These are phyloP conservation scores for Auanema sp. DNA, from an alignment of 2,888 invertebrate species.

Conservation along the genomic window DNA sequence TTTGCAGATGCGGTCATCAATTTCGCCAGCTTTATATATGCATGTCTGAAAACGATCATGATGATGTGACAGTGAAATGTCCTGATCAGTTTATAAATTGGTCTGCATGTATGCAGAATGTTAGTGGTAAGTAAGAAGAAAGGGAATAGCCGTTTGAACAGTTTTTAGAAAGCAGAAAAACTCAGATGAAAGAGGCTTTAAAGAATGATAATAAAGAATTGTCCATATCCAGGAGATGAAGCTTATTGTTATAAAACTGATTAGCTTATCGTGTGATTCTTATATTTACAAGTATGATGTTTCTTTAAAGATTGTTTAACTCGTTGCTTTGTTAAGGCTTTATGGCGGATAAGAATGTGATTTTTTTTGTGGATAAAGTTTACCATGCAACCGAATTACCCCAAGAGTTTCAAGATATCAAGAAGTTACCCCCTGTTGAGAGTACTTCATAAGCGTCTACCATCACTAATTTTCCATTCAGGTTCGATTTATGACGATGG, in stretches of 20 bases:
- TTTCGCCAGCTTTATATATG: constrained; percentile 42
- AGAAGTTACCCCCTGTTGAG: neutral
- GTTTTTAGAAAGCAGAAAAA: neutral
- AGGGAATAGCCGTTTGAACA: too few relatives aligned
- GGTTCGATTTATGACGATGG: constrained; percentile 35
- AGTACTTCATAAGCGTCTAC: neutral
- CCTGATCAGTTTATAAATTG: constrained; percentile 42
- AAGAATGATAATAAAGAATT: too few relatives aligned
- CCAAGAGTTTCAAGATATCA: neutral
- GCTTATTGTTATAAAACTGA: too few relatives aligned
- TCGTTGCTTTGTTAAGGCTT: too few relatives aligned
- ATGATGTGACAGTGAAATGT: constrained; percentile 33
- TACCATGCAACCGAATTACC: neutral
- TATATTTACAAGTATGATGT: too few relatives aligned
- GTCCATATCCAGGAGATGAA: too few relatives aligned
- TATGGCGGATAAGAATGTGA: constrained; percentile 1
- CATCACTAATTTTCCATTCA: constrained; percentile 12
- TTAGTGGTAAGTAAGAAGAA: constrained; percentile 24
- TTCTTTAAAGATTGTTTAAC: too few relatives aligned
- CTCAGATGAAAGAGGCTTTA: neutral
- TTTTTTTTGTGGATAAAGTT: neutral
- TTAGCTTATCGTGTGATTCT: too few relatives aligned
- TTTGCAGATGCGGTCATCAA: constrained; percentile 33
- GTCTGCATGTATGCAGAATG: constrained; percentile 47
- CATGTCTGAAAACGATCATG: constrained; percentile 31